Percentiles rank a stretch among this genome's conserved stretches.
These are phyloP conservation scores for Margaritifera margaritifera DNA, from an alignment of 2,888 invertebrate genomes.

Conservation along the genomic window DNA sequence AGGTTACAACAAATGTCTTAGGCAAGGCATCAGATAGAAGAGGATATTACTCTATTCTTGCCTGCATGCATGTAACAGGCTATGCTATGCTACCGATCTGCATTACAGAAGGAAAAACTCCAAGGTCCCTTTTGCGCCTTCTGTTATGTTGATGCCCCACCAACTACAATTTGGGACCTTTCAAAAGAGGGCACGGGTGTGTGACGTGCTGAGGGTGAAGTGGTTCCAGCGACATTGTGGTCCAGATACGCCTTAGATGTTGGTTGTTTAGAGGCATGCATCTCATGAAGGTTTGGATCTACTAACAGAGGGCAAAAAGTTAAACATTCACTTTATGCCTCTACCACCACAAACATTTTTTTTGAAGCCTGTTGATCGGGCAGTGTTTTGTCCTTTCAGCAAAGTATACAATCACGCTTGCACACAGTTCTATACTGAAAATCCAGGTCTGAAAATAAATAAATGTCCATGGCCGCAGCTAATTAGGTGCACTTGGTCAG, in stretches of 20 bases:
- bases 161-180: neutral
- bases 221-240: slow-evolving; percentile 5
- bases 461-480: neutral
- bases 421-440: neutral
- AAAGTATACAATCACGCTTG: neutral
- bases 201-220: neutral
- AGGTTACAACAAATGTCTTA: neutral
- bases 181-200: neutral
- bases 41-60: neutral
- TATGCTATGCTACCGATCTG: neutral
- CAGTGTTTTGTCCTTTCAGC: neutral
- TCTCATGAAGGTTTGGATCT: neutral
- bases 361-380: neutral
- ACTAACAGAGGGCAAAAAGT: neutral
- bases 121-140: too few species aligned
- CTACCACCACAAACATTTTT: neutral
- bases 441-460: neutral
- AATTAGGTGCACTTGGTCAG: neutral
- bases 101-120: neutral
- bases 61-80: neutral
- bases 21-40: neutral
- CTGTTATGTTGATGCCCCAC: too few species aligned
- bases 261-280: neutral
- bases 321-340: neutral
- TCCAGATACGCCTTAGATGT: neutral